Conservation (phyloP, 1,140 invertebrate genomes). For the Diorhabda carinulata region DNA sequence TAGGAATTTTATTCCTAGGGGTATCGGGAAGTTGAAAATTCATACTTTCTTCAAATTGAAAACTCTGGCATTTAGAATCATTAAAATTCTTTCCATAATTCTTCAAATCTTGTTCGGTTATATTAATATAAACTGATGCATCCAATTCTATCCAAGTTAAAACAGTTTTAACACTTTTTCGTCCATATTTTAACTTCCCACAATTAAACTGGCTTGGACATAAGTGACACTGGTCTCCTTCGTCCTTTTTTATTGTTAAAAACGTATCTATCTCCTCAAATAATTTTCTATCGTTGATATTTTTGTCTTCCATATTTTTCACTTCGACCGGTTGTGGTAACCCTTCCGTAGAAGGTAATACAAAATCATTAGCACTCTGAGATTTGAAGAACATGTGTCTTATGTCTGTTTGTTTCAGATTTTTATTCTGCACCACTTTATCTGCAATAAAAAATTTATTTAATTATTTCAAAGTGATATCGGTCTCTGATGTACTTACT, state of each 20-base stretch:
- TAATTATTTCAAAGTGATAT: background rate
- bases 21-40: conserved; percentile 12
- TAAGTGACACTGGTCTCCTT: background rate
- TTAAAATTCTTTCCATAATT: conserved; percentile 8
- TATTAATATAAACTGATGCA: background rate
- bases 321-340: background rate
- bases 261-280: conserved; percentile 11
- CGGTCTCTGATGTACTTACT: conserved; percentile 32
- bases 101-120: conserved; percentile 11
- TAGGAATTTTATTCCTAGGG: background rate
- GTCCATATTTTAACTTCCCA: background rate
- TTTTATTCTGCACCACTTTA: conserved; percentile 16
- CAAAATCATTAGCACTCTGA: conserved; percentile 18
- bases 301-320: background rate
- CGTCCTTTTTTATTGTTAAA: conserved; percentile 11
- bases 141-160: conserved; percentile 11
- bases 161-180: background rate
- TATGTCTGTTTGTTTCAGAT: conserved; percentile 39
- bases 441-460: conserved; percentile 6
- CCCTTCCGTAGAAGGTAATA: conserved; percentile 10
- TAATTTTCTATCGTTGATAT: conserved; percentile 4
- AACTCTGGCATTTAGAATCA: background rate
- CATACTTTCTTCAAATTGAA: conserved; percentile 12
- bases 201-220: conserved; percentile 10
- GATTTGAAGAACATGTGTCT: conserved; percentile 38